Base-by-base conservation (phyloP, 2,888 invertebrate species). In the Quadriops clusia region DNA sequence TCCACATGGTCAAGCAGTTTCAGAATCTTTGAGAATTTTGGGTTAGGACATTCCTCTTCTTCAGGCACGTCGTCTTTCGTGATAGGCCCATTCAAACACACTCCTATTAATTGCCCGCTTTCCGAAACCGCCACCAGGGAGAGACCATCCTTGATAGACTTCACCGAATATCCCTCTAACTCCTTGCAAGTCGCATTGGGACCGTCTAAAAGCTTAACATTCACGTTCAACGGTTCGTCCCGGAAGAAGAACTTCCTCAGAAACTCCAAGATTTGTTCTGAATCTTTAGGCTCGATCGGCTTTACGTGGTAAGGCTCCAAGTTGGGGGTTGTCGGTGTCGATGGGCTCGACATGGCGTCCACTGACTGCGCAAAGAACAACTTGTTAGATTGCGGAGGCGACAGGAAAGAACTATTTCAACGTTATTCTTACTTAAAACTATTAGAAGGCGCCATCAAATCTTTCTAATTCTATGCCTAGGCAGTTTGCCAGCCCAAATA, bases 151-250 rank as follows among this genome's bases (percentile, higher is more conserved):
- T 63, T 55, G 4, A 79, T 46, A 1, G 70, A 63, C 12, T 67
- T 56, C 4, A 54, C 49, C 39, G 74, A 74, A 50, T 72, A 78
- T 2, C 68, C 67, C 41, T 79, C 79, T 12, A 80, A 54, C 42
- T 77, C 77, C 1, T 54, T 30, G 49, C 78, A 78, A 5, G 70
- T 64, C 8, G 68, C 68, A 23, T 69, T 64, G 10, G 71, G 68
- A 1, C 67, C 69, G 34, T 73, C 73, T 36, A 77, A 61, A 2
- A 79, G 57, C 33, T 70, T 62, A 20, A 77, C 65, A 23, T 65
- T 67, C 5, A 67, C 55, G 56, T 80, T 80, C 42, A 80, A 63
- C 0, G 80, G 80, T 46, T 80, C 80, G 45, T 80, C 79, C 17
- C 67, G 68, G 62, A 77, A 79, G 67, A 80, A 80, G 53, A 72